Evolutionary conservation across 2,888 invertebrate genomes (phyloP).

Genomic region (Platycheirus rosarum): DNA sequence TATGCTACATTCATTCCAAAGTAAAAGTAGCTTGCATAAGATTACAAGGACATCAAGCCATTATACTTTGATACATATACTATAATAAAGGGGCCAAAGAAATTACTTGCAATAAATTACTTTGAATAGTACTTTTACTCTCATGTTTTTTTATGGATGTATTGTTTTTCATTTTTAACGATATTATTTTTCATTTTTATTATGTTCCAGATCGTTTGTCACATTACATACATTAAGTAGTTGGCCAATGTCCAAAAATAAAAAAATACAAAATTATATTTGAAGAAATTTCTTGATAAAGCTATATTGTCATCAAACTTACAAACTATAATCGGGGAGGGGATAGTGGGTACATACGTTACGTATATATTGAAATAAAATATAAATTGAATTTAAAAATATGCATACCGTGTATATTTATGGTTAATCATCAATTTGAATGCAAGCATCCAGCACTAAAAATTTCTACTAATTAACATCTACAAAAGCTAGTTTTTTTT

Average conservation of each 20-base stretch:
- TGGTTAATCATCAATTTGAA: conserved; percentile 69
- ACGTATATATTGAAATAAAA: background rate
- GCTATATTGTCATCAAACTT: conserved; percentile 26
- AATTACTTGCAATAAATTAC: conserved; percentile 53
- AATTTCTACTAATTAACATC: conserved; percentile 76
- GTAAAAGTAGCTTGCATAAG: background rate
- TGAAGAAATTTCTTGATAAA: conserved; percentile 1
- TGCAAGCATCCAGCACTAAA: conserved; percentile 76
- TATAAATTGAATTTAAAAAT: conserved; percentile 5
- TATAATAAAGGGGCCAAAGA: conserved; percentile 17
- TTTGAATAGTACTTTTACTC: conserved; percentile 57
- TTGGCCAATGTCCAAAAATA: conserved; percentile 50
- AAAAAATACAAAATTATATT: background rate
- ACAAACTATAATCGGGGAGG: conserved; percentile 5
- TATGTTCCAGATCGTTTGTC: conserved; percentile 47
- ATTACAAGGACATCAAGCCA: conserved; percentile 38
- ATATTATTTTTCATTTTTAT: conserved; percentile 33
- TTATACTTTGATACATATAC: background rate
- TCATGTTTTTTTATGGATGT: conserved; percentile 22
- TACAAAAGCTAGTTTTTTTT: conserved; percentile 71
- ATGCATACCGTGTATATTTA: conserved; percentile 72
- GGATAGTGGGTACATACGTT: background rate
- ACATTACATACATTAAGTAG: conserved; percentile 59
- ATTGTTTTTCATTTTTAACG: background rate
- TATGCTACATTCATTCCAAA: conserved; percentile 6